phyloP scores from a whole-genome alignment of 2,113 vertebrate species.

The Illadopsis cleaveri region DNA sequence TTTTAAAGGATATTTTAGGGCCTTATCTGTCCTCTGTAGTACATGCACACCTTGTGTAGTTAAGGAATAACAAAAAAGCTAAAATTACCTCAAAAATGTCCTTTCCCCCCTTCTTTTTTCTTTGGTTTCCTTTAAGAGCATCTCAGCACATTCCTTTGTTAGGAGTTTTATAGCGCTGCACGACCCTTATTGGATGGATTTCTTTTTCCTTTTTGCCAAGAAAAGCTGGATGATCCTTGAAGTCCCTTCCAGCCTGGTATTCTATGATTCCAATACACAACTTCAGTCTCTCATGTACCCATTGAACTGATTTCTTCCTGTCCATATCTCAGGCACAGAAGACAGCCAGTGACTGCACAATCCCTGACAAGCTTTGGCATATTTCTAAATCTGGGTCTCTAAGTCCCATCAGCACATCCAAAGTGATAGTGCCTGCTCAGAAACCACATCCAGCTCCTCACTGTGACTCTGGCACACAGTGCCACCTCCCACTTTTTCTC shows the following conservation, averaged over 20 bases:
- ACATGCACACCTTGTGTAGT: background rate
- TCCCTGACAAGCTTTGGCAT: background rate
- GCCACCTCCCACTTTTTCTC: background rate
- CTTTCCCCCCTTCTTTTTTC: fast-evolving
- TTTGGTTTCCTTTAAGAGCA: background rate
- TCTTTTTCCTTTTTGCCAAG: background rate
- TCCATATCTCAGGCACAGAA: background rate
- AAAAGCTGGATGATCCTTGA: background rate
- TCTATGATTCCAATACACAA: background rate
- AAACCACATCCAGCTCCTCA: background rate
- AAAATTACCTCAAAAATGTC: background rate
- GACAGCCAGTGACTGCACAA: background rate
- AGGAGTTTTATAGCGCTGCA: background rate
- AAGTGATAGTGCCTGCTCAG: background rate
- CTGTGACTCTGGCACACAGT: background rate
- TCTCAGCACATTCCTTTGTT: background rate
- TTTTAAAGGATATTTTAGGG: background rate
- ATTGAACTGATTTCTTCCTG: background rate
- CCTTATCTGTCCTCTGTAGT: background rate
- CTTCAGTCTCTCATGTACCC: background rate
- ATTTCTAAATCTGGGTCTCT: background rate
- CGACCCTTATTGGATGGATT: background rate
- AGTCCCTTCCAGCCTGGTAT: background rate
- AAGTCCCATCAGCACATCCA: background rate
- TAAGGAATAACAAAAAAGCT: background rate